phyloP scores from a whole-genome alignment of 2,113 vertebrate genomes.

The Gallinago media region DNA sequence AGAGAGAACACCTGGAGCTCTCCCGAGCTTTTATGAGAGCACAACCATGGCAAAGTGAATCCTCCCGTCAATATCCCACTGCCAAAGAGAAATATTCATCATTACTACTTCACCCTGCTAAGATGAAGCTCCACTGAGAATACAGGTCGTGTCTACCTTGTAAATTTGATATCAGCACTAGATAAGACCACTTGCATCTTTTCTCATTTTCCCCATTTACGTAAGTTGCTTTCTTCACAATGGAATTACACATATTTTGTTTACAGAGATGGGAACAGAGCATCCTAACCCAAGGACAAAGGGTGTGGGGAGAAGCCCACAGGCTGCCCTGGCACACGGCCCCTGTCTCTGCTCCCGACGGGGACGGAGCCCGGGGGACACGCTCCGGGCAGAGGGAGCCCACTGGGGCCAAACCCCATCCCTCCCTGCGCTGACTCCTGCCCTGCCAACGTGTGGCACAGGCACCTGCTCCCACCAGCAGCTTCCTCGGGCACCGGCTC shows the following conservation, averaged over 20 bases:
- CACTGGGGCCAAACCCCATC: rapidly evolving
- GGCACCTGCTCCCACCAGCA: background rate
- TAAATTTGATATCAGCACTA: background rate
- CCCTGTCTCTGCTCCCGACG: background rate
- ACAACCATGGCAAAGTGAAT: background rate
- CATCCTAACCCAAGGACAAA: background rate
- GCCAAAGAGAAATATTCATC: background rate
- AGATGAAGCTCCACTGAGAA: background rate
- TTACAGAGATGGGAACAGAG: background rate
- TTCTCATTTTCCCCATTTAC: background rate
- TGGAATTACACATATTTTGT: background rate
- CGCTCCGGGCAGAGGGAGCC: rapidly evolving
- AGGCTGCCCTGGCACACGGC: background rate
- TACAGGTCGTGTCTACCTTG: background rate
- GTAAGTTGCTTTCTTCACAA: background rate
- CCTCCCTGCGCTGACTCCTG: background rate
- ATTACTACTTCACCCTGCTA: background rate
- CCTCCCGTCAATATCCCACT: background rate
- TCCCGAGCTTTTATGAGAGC: background rate
- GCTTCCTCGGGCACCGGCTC: background rate
- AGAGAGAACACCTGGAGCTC: conserved; percentile 51
- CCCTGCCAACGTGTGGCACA: background rate
- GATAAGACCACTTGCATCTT: background rate
- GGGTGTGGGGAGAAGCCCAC: background rate
- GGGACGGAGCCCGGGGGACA: no score